Conservation (phyloP, 2,888 invertebrate species). For the Margaritifera margaritifera region DNA sequence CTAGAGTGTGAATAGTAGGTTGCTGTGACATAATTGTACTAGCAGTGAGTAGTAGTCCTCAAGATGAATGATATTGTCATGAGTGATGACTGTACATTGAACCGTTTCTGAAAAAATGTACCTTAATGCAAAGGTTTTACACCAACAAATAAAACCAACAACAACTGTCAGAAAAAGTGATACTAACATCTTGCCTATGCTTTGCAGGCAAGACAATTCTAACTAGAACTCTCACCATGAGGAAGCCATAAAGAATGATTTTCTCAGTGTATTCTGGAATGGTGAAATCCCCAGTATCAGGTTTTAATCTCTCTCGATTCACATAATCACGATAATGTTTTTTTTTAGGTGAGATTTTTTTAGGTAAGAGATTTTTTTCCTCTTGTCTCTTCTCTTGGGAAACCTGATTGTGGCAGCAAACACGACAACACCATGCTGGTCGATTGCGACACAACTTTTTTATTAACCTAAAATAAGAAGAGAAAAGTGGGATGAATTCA, state of each 20-base stretch:
- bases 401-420: constrained; percentile 39
- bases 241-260: constrained; percentile 73
- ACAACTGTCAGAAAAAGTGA: too few species aligned
- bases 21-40: too few species aligned
- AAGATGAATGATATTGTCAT: too few species aligned
- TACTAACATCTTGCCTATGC: too few species aligned
- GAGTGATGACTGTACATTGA: too few species aligned
- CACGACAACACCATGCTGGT: constrained; percentile 37
- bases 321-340: constrained; percentile 45
- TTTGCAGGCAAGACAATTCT: neutral
- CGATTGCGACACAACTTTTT: constrained; percentile 44
- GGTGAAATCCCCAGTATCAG: constrained; percentile 71
- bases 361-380: constrained; percentile 14
- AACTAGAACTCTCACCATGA: constrained; percentile 64
- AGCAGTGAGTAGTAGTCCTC: too few species aligned
- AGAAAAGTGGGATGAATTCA: neutral
- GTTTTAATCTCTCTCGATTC: constrained; percentile 71
- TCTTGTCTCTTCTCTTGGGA: constrained; percentile 22
- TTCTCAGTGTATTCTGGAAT: constrained; percentile 74
- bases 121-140: too few species aligned
- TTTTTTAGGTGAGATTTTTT: constrained; percentile 20
- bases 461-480: constrained; percentile 39
- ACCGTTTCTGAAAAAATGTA: too few species aligned
- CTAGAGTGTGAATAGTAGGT: too few species aligned
- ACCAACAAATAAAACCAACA: too few species aligned